These are phyloP conservation scores for Sycophila texana DNA, from an alignment of 2,888 invertebrate species.

Conservation along the genomic window DNA sequence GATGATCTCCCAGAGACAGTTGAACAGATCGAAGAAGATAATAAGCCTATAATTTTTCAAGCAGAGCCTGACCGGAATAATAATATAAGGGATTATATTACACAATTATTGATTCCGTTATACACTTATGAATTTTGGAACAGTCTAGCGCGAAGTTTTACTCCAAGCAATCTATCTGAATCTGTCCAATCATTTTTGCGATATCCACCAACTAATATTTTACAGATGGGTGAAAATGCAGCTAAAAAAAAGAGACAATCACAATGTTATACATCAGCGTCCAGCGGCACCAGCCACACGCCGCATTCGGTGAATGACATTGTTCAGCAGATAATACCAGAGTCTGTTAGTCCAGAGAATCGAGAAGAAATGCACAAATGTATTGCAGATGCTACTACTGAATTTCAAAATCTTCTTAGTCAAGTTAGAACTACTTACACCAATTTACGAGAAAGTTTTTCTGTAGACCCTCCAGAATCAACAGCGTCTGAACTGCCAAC, in stretches of 20 bases:
- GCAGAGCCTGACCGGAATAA: conserved; percentile 13
- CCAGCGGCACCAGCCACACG: neutral
- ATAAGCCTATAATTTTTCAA: conserved; percentile 8
- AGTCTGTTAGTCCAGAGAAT: conserved; percentile 13
- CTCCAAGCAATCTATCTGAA: conserved; percentile 14
- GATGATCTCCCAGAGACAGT: conserved; percentile 37
- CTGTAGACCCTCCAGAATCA: neutral
- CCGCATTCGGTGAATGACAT: conserved; percentile 16
- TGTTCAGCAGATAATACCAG: conserved; percentile 39
- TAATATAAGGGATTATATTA: conserved; percentile 21
- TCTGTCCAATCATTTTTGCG: conserved; percentile 36
- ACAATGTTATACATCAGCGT: too few relatives aligned
- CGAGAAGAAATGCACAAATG: conserved; percentile 34
- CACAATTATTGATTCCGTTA: conserved; percentile 22
- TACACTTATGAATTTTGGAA: conserved; percentile 44
- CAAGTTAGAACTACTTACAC: conserved; percentile 30
- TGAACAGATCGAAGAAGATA: conserved; percentile 30
- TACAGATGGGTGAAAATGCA: conserved; percentile 43
- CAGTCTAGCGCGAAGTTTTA: conserved; percentile 17
- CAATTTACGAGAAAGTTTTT: conserved; percentile 30
- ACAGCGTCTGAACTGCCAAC: neutral
- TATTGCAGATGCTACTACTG: conserved; percentile 26
- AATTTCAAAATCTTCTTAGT: conserved; percentile 39
- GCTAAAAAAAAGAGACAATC: conserved; percentile 16
- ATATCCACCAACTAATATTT: conserved; percentile 42